A percentile compares a stretch with the other conserved stretches of the same genome.
These are phyloP conservation scores for Peromyscus californicus DNA, from an alignment of 2,113 vertebrate species.

Conservation along the genomic window DNA sequence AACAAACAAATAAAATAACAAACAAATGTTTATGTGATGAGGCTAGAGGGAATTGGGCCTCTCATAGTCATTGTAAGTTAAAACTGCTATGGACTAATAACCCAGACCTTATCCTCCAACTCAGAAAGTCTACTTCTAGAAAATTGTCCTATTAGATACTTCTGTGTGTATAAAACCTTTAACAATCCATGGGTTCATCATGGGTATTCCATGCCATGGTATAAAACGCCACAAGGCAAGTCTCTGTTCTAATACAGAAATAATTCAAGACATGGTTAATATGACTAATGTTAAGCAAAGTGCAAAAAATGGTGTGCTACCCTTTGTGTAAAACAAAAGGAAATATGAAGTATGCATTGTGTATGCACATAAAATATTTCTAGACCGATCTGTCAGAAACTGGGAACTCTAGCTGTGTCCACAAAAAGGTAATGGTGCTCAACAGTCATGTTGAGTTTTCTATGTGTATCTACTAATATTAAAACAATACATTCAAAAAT, in stretches of 20 bases:
- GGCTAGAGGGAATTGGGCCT: neutral
- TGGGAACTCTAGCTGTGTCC: neutral
- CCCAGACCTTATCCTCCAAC: neutral
- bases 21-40: neutral
- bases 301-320: neutral
- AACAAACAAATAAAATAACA: neutral
- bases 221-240: neutral
- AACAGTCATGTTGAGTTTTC: neutral
- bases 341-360: neutral
- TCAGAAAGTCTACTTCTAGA: neutral
- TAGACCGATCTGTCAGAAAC: neutral
- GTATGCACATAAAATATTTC: neutral
- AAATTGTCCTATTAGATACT: conserved; percentile 1
- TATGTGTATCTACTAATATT: neutral
- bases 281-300: neutral
- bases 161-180: neutral
- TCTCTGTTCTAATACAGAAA: neutral
- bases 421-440: neutral
- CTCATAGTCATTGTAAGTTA: neutral
- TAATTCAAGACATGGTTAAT: neutral
- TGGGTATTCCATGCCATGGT: neutral
- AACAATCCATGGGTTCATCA: neutral
- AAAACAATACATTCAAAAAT: neutral
- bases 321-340: neutral
- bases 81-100: neutral